Evolutionary conservation across 2,888 invertebrate species (phyloP).

Genomic region (Mythimna ferrago): DNA sequence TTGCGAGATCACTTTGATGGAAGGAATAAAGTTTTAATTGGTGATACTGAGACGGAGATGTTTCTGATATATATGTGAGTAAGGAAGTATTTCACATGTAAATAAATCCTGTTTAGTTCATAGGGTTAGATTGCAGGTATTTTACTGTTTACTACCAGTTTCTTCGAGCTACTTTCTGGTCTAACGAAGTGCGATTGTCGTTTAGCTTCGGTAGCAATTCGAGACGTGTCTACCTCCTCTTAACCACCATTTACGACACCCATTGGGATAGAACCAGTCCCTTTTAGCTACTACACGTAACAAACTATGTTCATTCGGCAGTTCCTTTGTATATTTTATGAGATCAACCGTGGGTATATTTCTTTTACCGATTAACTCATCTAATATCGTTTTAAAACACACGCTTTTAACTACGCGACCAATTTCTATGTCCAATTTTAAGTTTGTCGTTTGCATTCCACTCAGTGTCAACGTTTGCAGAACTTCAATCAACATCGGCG

Average conservation of each 20-base stretch:
- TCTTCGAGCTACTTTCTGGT: not conserved
- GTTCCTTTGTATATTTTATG: slow-evolving; percentile 3
- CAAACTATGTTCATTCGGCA: slow-evolving; percentile 8
- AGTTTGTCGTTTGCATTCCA: slow-evolving; percentile 25
- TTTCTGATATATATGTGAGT: not conserved
- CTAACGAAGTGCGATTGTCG: slow-evolving; percentile 9
- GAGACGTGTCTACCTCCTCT: slow-evolving; percentile 12
- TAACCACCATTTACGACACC: slow-evolving; percentile 25
- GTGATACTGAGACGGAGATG: not conserved
- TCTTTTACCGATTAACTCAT: not conserved
- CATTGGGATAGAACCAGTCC: slow-evolving; percentile 9
- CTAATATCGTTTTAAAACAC: not conserved
- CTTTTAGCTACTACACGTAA: slow-evolving; percentile 1
- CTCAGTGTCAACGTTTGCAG: slow-evolving; percentile 24
- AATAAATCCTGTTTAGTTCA: slow-evolving; percentile 4
- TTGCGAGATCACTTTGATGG: slow-evolving; percentile 23
- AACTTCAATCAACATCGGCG: slow-evolving; percentile 39
- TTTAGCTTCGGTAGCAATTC: slow-evolving; percentile 12
- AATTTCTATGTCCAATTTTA: slow-evolving; percentile 19
- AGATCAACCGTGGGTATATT: not conserved
- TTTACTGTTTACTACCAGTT: not conserved
- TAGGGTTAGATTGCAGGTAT: not conserved
- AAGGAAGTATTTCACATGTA: not conserved
- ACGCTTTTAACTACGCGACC: not conserved
- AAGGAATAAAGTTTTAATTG: slow-evolving; percentile 46